Conservation (phyloP, 2,797 vertebrate genomes). For the Dromococcyx pavoninus region DNA sequence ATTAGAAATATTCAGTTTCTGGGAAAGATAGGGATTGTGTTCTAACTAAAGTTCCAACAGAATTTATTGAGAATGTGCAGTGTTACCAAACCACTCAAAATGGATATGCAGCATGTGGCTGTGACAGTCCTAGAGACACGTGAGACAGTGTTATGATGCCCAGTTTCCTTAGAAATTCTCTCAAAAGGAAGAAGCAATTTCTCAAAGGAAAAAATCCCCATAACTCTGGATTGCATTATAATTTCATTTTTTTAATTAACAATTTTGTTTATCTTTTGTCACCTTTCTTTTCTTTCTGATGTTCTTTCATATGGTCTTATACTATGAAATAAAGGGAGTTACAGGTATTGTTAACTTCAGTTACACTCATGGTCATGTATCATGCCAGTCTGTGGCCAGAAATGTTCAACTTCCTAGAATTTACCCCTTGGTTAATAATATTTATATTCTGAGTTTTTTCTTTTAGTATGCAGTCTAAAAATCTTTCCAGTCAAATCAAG, state of each 20-base stretch:
- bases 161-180: neutral
- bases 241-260: neutral
- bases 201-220: neutral
- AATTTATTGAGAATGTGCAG: neutral
- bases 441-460: neutral
- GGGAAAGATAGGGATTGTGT: neutral
- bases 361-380: accelerated
- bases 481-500: neutral
- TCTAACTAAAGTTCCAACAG: neutral
- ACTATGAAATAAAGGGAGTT: neutral
- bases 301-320: neutral
- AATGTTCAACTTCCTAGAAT: neutral
- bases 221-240: neutral
- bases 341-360: neutral
- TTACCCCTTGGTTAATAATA: neutral
- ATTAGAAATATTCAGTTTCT: neutral
- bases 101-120: too few relatives aligned
- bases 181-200: neutral
- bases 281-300: neutral
- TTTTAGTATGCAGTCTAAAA: neutral
- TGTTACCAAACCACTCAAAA: neutral
- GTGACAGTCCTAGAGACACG: neutral
- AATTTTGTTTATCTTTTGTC: neutral
- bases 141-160: neutral
- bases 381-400: neutral